Evolutionary conservation across 1,140 invertebrate genomes (phyloP).

Genomic region (Drosophila jambulina): DNA sequence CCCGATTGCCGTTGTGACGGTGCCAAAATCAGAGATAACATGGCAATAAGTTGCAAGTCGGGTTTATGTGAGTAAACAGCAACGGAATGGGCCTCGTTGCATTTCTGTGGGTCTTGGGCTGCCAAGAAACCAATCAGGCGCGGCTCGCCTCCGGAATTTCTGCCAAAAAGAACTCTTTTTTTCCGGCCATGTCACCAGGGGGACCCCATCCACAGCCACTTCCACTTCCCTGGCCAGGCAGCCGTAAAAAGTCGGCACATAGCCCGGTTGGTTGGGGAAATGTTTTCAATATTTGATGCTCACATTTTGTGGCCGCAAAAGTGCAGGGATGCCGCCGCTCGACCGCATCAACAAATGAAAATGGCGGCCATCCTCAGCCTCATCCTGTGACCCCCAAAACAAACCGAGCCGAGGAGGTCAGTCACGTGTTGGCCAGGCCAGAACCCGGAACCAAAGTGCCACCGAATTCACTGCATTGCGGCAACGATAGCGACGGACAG

Average conservation of each 20-base stretch:
- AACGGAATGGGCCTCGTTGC: conserved; percentile 33
- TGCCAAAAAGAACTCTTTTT: conserved; percentile 40
- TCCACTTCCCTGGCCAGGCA: conserved; percentile 8
- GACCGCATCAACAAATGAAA: conserved; percentile 70
- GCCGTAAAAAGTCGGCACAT: conserved; percentile 27
- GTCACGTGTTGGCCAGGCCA: conserved; percentile 66
- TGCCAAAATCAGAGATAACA: conserved; percentile 59
- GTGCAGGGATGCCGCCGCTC: conserved; percentile 56
- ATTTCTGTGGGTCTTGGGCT: conserved; percentile 35
- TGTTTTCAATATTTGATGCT: conserved; percentile 76
- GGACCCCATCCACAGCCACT: conserved; percentile 1
- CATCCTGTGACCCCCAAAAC: conserved; percentile 18
- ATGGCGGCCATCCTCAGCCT: conserved; percentile 18
- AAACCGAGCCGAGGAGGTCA: conserved; percentile 33
- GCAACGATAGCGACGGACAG: conserved; percentile 31
- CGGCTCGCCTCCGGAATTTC: conserved; percentile 9
- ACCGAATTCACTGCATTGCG: conserved; percentile 77
- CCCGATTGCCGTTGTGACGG: conserved; percentile 5
- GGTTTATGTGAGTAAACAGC: conserved; percentile 45
- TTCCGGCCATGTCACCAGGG: conserved; percentile 35
- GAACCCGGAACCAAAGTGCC: conserved; percentile 29
- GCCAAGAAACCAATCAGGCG: conserved; percentile 75
- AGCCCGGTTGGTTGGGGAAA: conserved; percentile 26
- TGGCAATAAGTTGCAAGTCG: conserved; percentile 57
- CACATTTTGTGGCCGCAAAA: conserved; percentile 73